phyloP scores from a whole-genome alignment of 1,140 invertebrate genomes.

The Drosophila oshimai region DNA sequence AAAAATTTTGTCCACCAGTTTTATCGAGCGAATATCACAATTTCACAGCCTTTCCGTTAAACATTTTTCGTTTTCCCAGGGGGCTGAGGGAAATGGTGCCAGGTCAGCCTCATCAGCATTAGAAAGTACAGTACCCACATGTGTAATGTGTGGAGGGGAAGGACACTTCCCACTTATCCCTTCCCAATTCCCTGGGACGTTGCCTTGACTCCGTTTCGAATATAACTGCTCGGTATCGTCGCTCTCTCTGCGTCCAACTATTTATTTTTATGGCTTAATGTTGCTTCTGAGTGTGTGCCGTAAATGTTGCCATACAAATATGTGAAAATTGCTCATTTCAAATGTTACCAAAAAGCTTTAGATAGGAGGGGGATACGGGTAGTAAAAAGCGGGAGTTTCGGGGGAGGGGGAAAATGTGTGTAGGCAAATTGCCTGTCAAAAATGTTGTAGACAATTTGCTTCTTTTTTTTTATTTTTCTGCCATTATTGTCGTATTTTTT shows the following conservation, averaged over 20 bases:
- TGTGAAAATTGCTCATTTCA: slow-evolving; percentile 80
- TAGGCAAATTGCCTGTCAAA: slow-evolving; percentile 78
- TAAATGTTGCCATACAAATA: slow-evolving; percentile 74
- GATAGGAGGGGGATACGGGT: not conserved
- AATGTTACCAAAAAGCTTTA: slow-evolving; percentile 44
- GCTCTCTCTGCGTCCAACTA: slow-evolving; percentile 57
- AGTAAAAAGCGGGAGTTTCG: too few relatives aligned
- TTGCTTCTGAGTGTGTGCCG: slow-evolving; percentile 48
- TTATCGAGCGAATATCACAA: not conserved
- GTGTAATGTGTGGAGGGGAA: slow-evolving; percentile 5
- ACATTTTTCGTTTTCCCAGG: not conserved
- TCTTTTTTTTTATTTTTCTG: slow-evolving; percentile 37
- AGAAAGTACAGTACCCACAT: slow-evolving; percentile 46
- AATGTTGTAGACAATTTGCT: slow-evolving; percentile 71
- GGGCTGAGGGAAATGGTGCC: not conserved
- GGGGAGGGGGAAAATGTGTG: slow-evolving; percentile 21
- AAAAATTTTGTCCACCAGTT: not conserved
- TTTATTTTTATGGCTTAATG: slow-evolving; percentile 79
- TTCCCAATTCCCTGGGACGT: slow-evolving; percentile 16
- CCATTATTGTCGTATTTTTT: slow-evolving; percentile 28
- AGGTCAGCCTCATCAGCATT: slow-evolving; percentile 58
- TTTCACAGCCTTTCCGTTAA: not conserved
- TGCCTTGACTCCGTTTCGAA: slow-evolving; percentile 47
- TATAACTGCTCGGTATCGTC: slow-evolving; percentile 48
- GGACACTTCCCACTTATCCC: not conserved